Evolutionary conservation across 2,888 invertebrate species (phyloP).

Genomic region (Gnatocerus cornutus): DNA sequence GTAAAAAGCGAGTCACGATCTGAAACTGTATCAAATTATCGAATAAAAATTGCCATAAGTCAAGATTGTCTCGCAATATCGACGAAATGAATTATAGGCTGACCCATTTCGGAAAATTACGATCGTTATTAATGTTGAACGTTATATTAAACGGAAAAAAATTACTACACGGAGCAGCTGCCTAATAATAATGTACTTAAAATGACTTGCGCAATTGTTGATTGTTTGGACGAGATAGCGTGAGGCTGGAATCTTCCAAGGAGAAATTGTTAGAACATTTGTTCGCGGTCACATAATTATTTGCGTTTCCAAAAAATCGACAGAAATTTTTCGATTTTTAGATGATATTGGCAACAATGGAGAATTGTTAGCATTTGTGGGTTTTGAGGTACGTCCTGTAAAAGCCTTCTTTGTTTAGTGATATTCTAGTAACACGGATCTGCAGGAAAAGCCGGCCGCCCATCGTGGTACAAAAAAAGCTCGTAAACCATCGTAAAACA

Average conservation of each 20-base stretch:
- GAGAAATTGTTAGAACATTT: constrained; percentile 27
- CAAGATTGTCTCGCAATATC: constrained; percentile 54
- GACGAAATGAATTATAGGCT: constrained; percentile 51
- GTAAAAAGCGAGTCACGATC: constrained; percentile 56
- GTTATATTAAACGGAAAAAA: constrained; percentile 23
- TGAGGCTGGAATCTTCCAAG: constrained; percentile 26
- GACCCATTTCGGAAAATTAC: constrained; percentile 54
- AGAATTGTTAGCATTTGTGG: too few relatives aligned
- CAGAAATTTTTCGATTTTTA: neutral
- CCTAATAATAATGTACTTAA: constrained; percentile 41
- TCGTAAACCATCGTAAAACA: constrained; percentile 16
- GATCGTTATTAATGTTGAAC: constrained; percentile 37
- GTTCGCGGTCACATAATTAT: neutral
- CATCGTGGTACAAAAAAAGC: neutral
- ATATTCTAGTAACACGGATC: neutral
- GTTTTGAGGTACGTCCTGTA: neutral
- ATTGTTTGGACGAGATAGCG: constrained; percentile 27
- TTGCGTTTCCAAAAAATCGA: too few relatives aligned
- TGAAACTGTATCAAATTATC: constrained; percentile 58
- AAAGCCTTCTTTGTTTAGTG: neutral
- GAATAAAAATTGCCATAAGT: constrained; percentile 58
- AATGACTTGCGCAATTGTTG: constrained; percentile 45
- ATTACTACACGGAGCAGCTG: constrained; percentile 29
- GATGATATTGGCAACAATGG: too few relatives aligned
- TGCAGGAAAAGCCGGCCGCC: constrained; percentile 1